Evolutionary conservation across 2,797 vertebrate species (phyloP).

Genomic region (Rhincodon typus): DNA sequence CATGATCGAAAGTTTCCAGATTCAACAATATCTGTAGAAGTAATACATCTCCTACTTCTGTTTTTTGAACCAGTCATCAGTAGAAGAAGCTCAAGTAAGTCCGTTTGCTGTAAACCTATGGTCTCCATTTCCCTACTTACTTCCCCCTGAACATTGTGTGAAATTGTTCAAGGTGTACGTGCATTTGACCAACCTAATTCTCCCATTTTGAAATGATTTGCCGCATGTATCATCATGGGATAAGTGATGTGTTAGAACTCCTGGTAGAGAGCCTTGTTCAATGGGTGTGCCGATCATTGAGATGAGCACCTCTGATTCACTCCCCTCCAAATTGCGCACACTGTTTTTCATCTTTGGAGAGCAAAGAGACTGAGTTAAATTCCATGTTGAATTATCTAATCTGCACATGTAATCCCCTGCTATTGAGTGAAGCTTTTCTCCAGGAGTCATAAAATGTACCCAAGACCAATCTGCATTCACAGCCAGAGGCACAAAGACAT

Average conservation of each 20-base stretch:
- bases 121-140: background rate
- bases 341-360: background rate
- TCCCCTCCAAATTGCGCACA: background rate
- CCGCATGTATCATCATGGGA: background rate
- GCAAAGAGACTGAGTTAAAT: background rate
- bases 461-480: background rate
- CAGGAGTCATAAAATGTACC: background rate
- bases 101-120: background rate
- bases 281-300: background rate
- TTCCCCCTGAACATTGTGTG: background rate
- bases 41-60: background rate
- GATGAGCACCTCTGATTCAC: background rate
- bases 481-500: background rate
- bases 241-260: background rate
- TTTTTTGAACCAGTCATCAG: background rate
- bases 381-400: background rate
- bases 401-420: background rate
- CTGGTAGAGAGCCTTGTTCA: background rate
- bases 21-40: background rate
- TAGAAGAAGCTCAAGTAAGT: conserved; percentile 34
- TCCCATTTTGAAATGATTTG: background rate
- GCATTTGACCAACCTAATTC: background rate
- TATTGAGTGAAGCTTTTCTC: background rate
- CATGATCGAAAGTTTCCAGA: background rate
- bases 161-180: background rate